phyloP scores from a whole-genome alignment of 1,140 invertebrate species.

The Nilaparvata lugens region DNA sequence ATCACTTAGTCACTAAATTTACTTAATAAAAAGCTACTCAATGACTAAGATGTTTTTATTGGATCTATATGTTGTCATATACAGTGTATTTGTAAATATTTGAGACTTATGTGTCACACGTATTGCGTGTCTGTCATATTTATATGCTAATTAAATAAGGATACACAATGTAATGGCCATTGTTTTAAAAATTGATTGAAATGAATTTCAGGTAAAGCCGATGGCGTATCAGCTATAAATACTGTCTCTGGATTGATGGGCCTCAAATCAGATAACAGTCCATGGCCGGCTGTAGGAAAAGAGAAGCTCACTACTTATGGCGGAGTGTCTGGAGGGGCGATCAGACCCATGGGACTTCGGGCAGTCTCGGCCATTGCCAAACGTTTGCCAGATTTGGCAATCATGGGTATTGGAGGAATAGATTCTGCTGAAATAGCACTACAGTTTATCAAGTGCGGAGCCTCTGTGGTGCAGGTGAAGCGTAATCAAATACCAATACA shows the following conservation, averaged over 20 bases:
- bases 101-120: no score
- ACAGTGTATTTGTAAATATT: no score
- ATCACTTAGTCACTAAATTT: no score
- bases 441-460: conserved; percentile 88
- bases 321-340: conserved; percentile 92
- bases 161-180: no score
- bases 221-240: conserved; percentile 95
- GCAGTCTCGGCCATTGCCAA: conserved; percentile 82
- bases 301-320: conserved; percentile 86
- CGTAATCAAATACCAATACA: no score
- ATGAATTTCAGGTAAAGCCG: conserved; percentile 59
- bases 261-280: conserved; percentile 61
- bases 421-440: conserved; percentile 90
- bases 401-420: conserved; percentile 91
- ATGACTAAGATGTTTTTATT: no score
- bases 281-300: conserved; percentile 87
- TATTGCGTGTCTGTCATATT: no score
- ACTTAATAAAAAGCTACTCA: no score
- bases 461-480: conserved; percentile 76
- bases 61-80: no score
- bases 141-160: no score
- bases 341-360: conserved; percentile 81
- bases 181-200: no score
- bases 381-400: conserved; percentile 76
- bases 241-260: conserved; percentile 92